Evolutionary conservation across 2,888 invertebrate species (phyloP).

Genomic region (Dryadula phaetusa): DNA sequence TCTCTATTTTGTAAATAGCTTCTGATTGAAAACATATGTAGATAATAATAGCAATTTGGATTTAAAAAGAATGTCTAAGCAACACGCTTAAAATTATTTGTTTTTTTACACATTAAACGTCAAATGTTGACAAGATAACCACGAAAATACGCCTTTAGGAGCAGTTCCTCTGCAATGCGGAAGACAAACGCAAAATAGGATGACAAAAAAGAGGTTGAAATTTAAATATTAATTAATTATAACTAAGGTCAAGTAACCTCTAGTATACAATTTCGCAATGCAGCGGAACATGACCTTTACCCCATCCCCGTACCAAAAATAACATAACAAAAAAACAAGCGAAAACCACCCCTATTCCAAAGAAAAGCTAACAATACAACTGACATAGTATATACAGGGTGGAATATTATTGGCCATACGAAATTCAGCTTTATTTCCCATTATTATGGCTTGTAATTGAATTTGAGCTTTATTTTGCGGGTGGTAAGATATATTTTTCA

Average conservation of each 20-base stretch:
- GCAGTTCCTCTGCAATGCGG: constrained; percentile 7
- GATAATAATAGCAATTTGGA: too few species aligned
- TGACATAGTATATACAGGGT: constrained; percentile 5
- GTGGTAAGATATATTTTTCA: constrained; percentile 42
- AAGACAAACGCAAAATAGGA: not conserved
- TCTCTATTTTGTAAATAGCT: too few species aligned
- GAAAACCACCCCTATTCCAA: constrained; percentile 10
- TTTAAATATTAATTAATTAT: constrained; percentile 27
- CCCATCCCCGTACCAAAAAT: constrained; percentile 32
- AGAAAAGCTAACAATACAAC: not conserved
- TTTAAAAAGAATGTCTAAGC: too few species aligned
- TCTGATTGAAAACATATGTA: too few species aligned
- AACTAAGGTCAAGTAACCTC: constrained; percentile 37
- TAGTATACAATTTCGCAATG: constrained; percentile 44
- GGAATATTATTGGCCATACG: constrained; percentile 16
- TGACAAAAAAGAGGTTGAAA: not conserved
- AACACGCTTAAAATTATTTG: too few species aligned
- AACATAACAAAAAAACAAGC: too few species aligned
- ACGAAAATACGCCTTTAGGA: too few species aligned
- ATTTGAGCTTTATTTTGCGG: constrained; percentile 45
- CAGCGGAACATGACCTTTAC: constrained; percentile 48
- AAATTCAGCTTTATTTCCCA: constrained; percentile 33
- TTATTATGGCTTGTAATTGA: constrained; percentile 22
- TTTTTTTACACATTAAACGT: too few species aligned
- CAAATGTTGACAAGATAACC: too few species aligned